phyloP scores from a whole-genome alignment of 2,797 vertebrate species.

The Cynodonichthys magdalenae region DNA sequence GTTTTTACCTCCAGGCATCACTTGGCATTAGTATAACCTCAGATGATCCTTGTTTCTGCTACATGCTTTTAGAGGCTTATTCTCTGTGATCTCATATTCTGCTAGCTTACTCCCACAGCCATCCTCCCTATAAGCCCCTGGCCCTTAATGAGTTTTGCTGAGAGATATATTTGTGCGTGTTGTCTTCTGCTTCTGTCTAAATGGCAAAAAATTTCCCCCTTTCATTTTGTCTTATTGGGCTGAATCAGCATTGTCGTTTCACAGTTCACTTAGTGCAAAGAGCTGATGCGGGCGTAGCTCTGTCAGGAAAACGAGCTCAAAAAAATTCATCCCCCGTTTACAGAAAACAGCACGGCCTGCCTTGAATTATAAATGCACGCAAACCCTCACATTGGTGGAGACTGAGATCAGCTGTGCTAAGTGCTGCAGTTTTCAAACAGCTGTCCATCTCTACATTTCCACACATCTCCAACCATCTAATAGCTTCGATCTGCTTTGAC shows the following conservation, averaged over 20 bases:
- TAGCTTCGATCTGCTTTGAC: conserved; percentile 41
- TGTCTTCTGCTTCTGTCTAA: conserved; percentile 67
- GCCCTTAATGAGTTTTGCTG: conserved; percentile 70
- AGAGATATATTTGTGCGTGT: conserved; percentile 71
- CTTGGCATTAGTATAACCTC: conserved; percentile 68
- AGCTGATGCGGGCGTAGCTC: conserved; percentile 66
- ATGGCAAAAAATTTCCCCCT: conserved; percentile 53
- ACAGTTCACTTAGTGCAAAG: conserved; percentile 61
- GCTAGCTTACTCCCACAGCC: conserved; percentile 35
- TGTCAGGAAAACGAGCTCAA: conserved; percentile 40
- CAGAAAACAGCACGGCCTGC: conserved; percentile 34
- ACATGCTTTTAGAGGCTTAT: conserved; percentile 65
- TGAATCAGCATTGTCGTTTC: conserved; percentile 66
- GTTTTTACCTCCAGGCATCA: conserved; percentile 69
- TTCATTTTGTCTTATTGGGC: conserved; percentile 53
- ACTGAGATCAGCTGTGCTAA: conserved; percentile 11
- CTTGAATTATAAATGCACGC: conserved; percentile 40
- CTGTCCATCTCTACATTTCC: conserved; percentile 31
- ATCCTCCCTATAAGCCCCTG: conserved; percentile 33
- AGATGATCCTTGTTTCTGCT: conserved; percentile 64
- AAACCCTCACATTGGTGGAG: conserved; percentile 30
- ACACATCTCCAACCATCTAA: conserved; percentile 26
- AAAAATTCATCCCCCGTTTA: conserved; percentile 42
- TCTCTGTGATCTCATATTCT: conserved; percentile 73
- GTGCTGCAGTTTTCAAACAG: conserved; percentile 12